Percentiles rank a stretch among this genome's conserved stretches.
Conservation (phyloP, 2,888 invertebrate genomes). For the Lordiphosa fenestrarum region DNA sequence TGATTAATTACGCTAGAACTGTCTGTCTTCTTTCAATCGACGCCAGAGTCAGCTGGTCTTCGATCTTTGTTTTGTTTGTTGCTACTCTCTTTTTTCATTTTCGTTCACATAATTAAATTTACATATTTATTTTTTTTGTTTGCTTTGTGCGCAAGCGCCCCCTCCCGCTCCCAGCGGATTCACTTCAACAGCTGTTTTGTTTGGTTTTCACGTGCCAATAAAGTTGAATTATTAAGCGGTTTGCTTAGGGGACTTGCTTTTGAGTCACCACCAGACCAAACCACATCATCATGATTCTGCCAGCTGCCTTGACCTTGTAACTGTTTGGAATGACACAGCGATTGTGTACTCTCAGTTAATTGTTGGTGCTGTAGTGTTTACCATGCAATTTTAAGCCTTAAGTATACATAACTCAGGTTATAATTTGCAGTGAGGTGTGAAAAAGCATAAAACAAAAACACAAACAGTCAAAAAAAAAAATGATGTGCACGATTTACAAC, state of each 20-base stretch:
- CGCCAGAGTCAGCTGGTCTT: slow-evolving; percentile 25
- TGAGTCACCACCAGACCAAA: slow-evolving; percentile 6
- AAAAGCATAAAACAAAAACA: slow-evolving; percentile 17
- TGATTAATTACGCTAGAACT: no score
- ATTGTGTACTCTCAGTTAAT: slow-evolving; percentile 39
- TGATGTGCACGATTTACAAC: slow-evolving; percentile 32
- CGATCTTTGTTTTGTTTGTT: slow-evolving; percentile 8
- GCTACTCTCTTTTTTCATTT: slow-evolving; percentile 12
- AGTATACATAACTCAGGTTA: slow-evolving; percentile 22
- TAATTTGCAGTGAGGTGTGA: slow-evolving; percentile 25
- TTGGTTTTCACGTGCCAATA: slow-evolving; percentile 16
- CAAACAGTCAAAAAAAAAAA: slow-evolving; percentile 4
- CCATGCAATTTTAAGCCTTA: slow-evolving; percentile 23
- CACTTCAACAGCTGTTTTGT: slow-evolving; percentile 29
- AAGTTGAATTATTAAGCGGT: slow-evolving; percentile 19
- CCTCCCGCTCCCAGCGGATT: slow-evolving; percentile 9
- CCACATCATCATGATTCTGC: slow-evolving; percentile 26
- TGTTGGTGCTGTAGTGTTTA: slow-evolving; percentile 25
- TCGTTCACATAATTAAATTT: slow-evolving; percentile 22
- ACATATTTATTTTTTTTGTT: slow-evolving; percentile 11
- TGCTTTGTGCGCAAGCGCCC: slow-evolving; percentile 26
- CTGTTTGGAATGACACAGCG: slow-evolving; percentile 55
- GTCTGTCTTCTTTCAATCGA: no score
- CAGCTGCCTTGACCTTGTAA: slow-evolving; percentile 66
- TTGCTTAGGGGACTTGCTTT: slow-evolving; percentile 10